phyloP scores from a whole-genome alignment of 1,140 invertebrate species.

The Panagrolaimus sp. region DNA sequence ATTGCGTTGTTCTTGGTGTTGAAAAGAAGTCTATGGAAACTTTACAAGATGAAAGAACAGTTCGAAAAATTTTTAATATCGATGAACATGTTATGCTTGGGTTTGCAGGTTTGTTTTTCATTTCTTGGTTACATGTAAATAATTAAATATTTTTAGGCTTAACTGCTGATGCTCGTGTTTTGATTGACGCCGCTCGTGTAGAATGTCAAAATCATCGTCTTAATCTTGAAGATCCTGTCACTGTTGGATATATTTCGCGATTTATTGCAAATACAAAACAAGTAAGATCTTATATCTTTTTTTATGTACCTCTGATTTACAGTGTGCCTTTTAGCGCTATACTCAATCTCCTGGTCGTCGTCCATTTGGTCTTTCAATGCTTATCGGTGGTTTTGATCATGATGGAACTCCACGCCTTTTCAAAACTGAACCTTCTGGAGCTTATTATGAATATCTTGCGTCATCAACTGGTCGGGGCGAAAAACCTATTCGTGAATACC shows the following conservation, averaged over 20 bases:
- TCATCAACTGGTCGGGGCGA: constrained; percentile 95
- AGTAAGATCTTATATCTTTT: constrained; percentile 54
- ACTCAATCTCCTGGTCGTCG: constrained; percentile 96
- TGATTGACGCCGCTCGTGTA: constrained; percentile 91
- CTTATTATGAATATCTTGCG: constrained; percentile 98
- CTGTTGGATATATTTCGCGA: constrained; percentile 94
- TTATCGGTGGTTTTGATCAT: constrained; percentile 94
- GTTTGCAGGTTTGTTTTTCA: constrained; percentile 75
- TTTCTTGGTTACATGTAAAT: background rate
- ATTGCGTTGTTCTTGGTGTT: constrained; percentile 96
- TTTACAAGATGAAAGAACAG: constrained; percentile 95
- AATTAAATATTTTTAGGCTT: constrained; percentile 66
- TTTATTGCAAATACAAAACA: constrained; percentile 75
- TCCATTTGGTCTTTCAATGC: constrained; percentile 95
- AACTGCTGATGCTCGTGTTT: constrained; percentile 93
- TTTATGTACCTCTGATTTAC: constrained; percentile 19
- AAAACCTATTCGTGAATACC: constrained; percentile 93
- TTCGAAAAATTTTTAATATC: constrained; percentile 92
- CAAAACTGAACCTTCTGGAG: constrained; percentile 97
- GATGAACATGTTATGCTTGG: constrained; percentile 99
- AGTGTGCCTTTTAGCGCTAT: constrained; percentile 73
- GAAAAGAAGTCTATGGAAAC: constrained; percentile 99
- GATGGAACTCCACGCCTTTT: constrained; percentile 95
- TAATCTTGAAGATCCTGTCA: constrained; percentile 98
- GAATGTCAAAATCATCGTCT: constrained; percentile 98